Conservation (phyloP, 2,888 invertebrate species). For the Drosophila mimetica region DNA sequence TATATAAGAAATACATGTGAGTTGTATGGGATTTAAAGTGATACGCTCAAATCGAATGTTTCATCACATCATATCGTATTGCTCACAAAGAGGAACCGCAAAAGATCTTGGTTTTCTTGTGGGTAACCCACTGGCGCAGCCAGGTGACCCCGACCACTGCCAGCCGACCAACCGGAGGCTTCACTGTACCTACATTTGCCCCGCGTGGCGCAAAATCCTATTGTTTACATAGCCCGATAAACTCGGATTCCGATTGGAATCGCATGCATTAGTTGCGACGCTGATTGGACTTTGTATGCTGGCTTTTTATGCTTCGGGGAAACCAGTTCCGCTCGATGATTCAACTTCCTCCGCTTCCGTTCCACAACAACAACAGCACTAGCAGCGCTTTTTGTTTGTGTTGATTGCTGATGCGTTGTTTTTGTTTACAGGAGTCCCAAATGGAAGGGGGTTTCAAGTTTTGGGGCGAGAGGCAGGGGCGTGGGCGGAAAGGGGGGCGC, state of each 20-base stretch:
- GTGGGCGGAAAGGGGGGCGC: conserved; percentile 2
- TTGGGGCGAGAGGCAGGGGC: background rate
- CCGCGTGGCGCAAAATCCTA: conserved; percentile 48
- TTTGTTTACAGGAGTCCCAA: conserved; percentile 58
- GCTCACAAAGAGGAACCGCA: background rate
- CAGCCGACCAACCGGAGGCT: background rate
- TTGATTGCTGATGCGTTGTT: conserved; percentile 32
- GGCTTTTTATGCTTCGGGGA: conserved; percentile 43
- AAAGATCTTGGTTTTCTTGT: background rate
- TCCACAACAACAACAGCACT: conserved; percentile 37
- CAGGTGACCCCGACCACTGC: background rate
- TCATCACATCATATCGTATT: background rate
- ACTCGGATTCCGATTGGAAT: conserved; percentile 26
- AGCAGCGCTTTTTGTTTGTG: conserved; percentile 12
- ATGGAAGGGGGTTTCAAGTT: background rate
- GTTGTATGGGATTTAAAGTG: background rate
- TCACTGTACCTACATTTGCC: conserved; percentile 1
- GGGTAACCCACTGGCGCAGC: background rate
- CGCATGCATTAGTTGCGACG: conserved; percentile 1
- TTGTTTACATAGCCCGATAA: conserved; percentile 62
- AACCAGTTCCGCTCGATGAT: conserved; percentile 76
- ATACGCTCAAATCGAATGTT: background rate
- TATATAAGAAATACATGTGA: background rate
- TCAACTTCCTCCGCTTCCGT: conserved; percentile 68
- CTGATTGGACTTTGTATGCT: conserved; percentile 39